Evolutionary conservation across 2,113 vertebrate genomes (phyloP).

Genomic region (Probosciger aterrimus): DNA sequence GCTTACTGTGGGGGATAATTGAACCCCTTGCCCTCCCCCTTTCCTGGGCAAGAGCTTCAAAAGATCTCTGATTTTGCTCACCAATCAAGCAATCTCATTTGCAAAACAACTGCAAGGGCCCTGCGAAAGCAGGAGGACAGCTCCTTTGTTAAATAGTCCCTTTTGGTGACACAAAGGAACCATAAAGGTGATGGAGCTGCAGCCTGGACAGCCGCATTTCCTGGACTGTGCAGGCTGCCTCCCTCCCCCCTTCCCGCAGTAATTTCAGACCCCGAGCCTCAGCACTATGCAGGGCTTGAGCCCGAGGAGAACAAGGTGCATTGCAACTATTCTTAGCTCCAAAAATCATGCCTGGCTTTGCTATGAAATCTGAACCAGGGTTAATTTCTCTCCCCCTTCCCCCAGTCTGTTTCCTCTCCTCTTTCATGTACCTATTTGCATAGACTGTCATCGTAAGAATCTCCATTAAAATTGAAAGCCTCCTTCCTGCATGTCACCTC

Average conservation of each 20-base stretch:
- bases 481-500: conserved; percentile 64
- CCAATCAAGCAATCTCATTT: conserved; percentile 63
- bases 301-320: conserved; percentile 37
- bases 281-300: background rate
- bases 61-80: conserved; percentile 54
- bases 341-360: conserved; percentile 51
- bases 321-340: conserved; percentile 41
- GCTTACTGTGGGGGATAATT: background rate
- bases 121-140: conserved; percentile 8
- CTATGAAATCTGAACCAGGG: conserved; percentile 61
- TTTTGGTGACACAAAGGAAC: conserved; percentile 49
- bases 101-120: conserved; percentile 57
- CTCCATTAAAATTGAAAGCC: conserved; percentile 68
- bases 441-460: conserved; percentile 61
- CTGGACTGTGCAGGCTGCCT: background rate
- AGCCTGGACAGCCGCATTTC: background rate
- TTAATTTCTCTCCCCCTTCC: conserved; percentile 52
- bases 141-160: conserved; percentile 29
- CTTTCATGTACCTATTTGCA: conserved; percentile 68
- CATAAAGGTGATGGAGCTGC: conserved; percentile 47
- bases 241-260: background rate
- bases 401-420: conserved; percentile 45
- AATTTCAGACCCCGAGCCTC: background rate
- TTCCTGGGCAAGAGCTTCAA: conserved; percentile 49
- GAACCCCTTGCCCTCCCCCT: conserved; percentile 15